Evolutionary conservation across 2,113 vertebrate genomes (phyloP).

Genomic region (Phaethon lepturus): DNA sequence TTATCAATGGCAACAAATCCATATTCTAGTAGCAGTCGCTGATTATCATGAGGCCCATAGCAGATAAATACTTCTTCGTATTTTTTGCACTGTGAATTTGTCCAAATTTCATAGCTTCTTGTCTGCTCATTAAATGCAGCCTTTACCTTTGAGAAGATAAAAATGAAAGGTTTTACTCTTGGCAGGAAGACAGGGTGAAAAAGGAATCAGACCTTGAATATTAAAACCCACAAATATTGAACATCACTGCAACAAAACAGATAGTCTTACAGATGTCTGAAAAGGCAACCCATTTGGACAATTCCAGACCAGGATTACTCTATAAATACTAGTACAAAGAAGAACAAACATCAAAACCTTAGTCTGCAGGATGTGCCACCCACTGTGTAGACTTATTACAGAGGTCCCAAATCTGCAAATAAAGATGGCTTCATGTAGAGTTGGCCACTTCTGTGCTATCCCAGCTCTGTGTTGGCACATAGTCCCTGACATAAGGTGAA

Average conservation of each 20-base stretch:
- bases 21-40: conserved; percentile 91
- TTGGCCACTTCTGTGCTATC: not conserved
- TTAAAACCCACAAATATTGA: not conserved
- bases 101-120: conserved; percentile 86
- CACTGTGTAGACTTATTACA: not conserved
- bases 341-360: not conserved
- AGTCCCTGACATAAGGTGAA: not conserved
- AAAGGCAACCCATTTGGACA: not conserved
- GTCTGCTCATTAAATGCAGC: conserved; percentile 84
- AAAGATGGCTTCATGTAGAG: not conserved
- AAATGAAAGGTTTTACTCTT: not conserved
- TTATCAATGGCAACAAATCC: conserved; percentile 86
- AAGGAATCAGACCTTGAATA: not conserved
- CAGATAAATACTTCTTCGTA: conserved; percentile 88
- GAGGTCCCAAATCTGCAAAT: not conserved
- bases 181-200: not conserved
- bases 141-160: conserved; percentile 78
- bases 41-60: conserved; percentile 93
- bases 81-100: conserved; percentile 65
- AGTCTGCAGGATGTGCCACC: not conserved
- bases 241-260: not conserved
- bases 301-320: not conserved
- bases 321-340: not conserved
- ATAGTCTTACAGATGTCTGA: not conserved
- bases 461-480: not conserved